Evolutionary conservation across 2,113 vertebrate species (phyloP), one percentile per base, ranked within the genome.

Genomic region (Neopipo cinnamomea): DNA sequence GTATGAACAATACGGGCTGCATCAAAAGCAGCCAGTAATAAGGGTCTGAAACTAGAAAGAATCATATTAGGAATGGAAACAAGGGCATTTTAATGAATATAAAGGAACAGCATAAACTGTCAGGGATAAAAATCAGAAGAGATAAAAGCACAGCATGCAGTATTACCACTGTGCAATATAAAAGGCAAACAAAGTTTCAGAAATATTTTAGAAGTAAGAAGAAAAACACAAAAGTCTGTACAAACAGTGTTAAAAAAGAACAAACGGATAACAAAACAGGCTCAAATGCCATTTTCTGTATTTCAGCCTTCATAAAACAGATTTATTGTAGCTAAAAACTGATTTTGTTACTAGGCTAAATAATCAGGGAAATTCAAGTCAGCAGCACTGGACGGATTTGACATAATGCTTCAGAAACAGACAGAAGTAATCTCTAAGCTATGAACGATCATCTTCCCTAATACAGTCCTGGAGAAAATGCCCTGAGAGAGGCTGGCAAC

Each of bases 141-240:
- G 86, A 96, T 93, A 91, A 96, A 96, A 96, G 93, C 93, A 89
- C 95, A 96, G 93, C 91, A 93, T 91, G 93, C 70, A 22, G 82
- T 95, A 94, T 91, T 94, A 94, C 89, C 78, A 97, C 77, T 85
- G 84, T 46, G 77, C 89, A 87, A 86, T 93, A 97, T 79, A 91
- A 96, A 96, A 97, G 87, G 78, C 93, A 95, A 96, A 95, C 93
- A 88, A 95, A 96, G 87, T 94, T 94, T 85, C 91, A 93, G 88
- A 91, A 96, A 79, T 89, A 96, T 53, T 96, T 95, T 30, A 96
- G 89, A 96, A 95, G 63, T 50, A 88, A 89, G 84, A 82, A 79
- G 72, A 65, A 94, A 96, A 92, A 65, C 74, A 92, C 47, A 5
- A 8, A 92, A 96, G 66, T 85, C 87, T 68, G 81, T 89, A 85